Evolutionary conservation across 2,888 invertebrate species (phyloP).

Genomic region (Phengaris arion): DNA sequence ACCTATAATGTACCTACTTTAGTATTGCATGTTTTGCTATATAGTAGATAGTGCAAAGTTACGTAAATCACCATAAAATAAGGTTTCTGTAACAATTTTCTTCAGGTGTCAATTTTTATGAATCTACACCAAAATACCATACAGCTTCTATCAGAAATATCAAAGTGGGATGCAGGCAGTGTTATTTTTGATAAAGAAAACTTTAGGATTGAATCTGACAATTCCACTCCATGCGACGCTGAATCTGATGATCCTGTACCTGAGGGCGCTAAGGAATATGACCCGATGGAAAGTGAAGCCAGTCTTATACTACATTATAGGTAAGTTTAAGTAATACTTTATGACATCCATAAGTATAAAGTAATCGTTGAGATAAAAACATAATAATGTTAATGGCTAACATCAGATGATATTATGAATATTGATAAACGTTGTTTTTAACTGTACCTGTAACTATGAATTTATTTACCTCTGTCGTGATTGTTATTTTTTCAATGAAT

Average conservation of each 20-base stretch:
- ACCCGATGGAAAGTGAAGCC: slow-evolving; percentile 74
- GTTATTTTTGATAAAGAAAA: slow-evolving; percentile 78
- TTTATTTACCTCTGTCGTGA: too few species aligned
- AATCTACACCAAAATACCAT: slow-evolving; percentile 79
- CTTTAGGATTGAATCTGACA: slow-evolving; percentile 74
- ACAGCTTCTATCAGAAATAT: slow-evolving; percentile 77
- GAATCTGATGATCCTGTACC: slow-evolving; percentile 74
- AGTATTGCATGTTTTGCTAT: too few species aligned
- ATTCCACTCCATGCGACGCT: slow-evolving; percentile 64
- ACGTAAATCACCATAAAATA: neutral
- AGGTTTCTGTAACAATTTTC: slow-evolving; percentile 1
- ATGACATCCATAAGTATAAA: neutral
- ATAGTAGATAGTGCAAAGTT: neutral
- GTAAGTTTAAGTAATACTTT: slow-evolving; percentile 44
- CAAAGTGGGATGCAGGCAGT: slow-evolving; percentile 78
- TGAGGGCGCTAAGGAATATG: slow-evolving; percentile 60
- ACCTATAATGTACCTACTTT: too few species aligned
- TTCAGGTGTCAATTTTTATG: slow-evolving; percentile 77
- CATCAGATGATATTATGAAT: too few species aligned
- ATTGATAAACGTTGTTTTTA: too few species aligned
- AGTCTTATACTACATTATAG: slow-evolving; percentile 72
- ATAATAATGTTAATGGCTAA: too few species aligned
- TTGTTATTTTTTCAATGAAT: too few species aligned
- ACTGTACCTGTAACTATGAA: too few species aligned
- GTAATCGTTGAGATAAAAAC: too few species aligned